phyloP scores from a whole-genome alignment of 2,113 vertebrate genomes.

The Myanophis thanlyinensis region DNA sequence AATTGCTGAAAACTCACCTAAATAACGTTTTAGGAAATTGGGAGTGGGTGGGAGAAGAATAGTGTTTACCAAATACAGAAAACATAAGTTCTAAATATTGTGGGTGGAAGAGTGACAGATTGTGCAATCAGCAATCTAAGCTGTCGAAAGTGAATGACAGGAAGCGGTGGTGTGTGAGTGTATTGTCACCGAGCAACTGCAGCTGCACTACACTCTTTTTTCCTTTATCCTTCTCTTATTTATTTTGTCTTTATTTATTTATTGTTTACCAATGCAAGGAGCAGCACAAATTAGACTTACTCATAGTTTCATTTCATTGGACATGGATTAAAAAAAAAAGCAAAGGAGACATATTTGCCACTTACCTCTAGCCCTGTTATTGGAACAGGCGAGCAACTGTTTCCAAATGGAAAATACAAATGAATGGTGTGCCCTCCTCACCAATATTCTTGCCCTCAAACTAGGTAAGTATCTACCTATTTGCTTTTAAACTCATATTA shows the following conservation, averaged over 20 bases:
- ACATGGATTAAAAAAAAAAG: neutral
- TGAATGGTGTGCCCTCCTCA: neutral
- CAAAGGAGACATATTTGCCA: neutral
- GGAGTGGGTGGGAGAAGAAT: neutral
- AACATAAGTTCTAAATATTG: constrained; percentile 43
- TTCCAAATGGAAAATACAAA: neutral
- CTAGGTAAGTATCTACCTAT: neutral
- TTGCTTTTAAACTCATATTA: neutral
- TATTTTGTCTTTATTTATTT: neutral
- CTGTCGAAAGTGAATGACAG: neutral
- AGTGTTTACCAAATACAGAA: constrained; percentile 35
- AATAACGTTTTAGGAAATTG: constrained; percentile 22
- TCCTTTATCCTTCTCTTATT: neutral
- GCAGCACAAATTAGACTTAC: neutral
- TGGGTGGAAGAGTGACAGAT: constrained; percentile 32
- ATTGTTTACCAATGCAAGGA: neutral
- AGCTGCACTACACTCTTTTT: neutral
- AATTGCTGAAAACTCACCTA: constrained; percentile 32
- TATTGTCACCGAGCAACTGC: neutral
- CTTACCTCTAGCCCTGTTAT: neutral
- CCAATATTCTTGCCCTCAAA: neutral
- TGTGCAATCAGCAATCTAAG: neutral
- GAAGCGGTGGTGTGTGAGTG: rapidly evolving
- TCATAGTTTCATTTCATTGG: neutral
- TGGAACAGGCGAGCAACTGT: neutral